Percentiles rank a stretch among this genome's conserved stretches.
Evolutionary conservation across 2,113 vertebrate species (phyloP).

Genomic region (Oriolus oriolus): DNA sequence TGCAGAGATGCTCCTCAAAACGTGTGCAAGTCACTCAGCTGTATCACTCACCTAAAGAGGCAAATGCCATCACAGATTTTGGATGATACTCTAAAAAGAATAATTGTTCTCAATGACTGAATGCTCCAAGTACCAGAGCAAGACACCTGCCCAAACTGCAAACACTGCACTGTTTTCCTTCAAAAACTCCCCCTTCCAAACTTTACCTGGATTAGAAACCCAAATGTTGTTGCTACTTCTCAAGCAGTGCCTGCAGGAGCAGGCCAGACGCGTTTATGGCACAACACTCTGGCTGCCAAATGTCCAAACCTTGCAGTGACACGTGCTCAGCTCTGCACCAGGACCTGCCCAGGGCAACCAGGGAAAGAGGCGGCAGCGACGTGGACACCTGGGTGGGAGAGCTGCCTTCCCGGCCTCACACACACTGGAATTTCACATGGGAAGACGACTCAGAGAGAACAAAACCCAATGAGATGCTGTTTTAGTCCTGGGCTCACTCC

Average conservation of each 20-base stretch:
- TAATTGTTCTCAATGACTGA: background rate
- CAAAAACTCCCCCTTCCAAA: background rate
- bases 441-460: rapidly evolving
- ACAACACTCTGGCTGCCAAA: background rate
- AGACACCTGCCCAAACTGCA: background rate
- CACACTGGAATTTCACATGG: rapidly evolving
- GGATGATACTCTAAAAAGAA: background rate
- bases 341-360: background rate
- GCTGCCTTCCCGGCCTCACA: background rate
- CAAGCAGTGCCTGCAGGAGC: background rate
- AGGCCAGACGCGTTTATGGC: background rate
- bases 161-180: background rate
- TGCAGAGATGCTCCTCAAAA: background rate
- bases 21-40: background rate
- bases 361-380: rapidly evolving
- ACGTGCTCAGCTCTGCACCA: background rate
- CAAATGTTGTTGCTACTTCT: background rate
- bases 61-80: background rate
- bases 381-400: background rate
- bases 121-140: background rate
- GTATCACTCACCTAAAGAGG: background rate
- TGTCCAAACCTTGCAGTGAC: background rate
- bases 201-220: background rate
- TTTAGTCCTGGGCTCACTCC: background rate
- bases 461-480: background rate